These are phyloP conservation scores for Pristionchus fissidentatus DNA, from an alignment of 2,888 invertebrate genomes.

Conservation along the genomic window DNA sequence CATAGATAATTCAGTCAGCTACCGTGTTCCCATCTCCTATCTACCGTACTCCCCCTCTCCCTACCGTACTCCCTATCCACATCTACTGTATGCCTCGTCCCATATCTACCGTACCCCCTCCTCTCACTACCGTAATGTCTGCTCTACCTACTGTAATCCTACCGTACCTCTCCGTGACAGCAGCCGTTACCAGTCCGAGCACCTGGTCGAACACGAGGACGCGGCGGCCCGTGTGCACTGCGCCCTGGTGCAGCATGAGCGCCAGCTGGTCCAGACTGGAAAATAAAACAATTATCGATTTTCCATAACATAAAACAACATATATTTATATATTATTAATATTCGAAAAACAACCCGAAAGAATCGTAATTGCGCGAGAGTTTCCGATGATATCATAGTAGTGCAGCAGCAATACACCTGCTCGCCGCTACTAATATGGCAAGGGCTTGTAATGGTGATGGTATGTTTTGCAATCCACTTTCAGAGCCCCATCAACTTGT, in stretches of 20 bases:
- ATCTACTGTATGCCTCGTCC: background rate
- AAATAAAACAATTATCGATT: background rate
- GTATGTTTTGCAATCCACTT: too few relatives aligned
- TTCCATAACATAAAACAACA: background rate
- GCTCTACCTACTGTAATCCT: background rate
- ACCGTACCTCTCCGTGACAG: slow-evolving; percentile 41
- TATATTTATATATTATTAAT: too few relatives aligned
- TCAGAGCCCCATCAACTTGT: too few relatives aligned
- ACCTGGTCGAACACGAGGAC: slow-evolving; percentile 88
- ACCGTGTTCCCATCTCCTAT: background rate
- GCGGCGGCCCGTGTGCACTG: slow-evolving; percentile 82
- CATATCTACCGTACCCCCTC: background rate
- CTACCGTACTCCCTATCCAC: background rate
- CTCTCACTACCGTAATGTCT: background rate
- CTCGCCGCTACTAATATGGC: too few relatives aligned
- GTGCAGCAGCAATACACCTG: too few relatives aligned
- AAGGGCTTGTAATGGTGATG: too few relatives aligned
- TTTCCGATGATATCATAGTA: too few relatives aligned
- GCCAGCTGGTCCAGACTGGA: slow-evolving; percentile 89
- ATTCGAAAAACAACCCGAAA: background rate
- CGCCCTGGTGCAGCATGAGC: slow-evolving; percentile 87
- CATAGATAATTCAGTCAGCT: too few relatives aligned
- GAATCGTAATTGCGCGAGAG: too few relatives aligned
- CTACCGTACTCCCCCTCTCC: background rate
- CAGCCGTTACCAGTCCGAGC: slow-evolving; percentile 87